Percentiles rank a stretch among this genome's conserved stretches.
These are phyloP conservation scores for Calosoma granatense DNA, from an alignment of 1,140 invertebrate genomes.

Conservation along the genomic window DNA sequence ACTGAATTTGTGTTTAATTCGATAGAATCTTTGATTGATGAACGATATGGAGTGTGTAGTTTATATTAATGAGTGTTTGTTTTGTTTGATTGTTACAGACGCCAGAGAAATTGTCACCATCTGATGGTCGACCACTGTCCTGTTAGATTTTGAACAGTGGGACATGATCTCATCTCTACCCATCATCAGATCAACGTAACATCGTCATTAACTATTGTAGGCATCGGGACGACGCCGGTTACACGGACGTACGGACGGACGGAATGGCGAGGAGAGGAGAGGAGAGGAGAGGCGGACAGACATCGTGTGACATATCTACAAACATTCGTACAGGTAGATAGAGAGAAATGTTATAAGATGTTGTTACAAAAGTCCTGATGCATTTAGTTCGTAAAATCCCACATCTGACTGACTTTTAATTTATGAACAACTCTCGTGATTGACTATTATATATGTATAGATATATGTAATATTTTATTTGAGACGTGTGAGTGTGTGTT, in stretches of 20 bases:
- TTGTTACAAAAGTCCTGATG: too few species aligned
- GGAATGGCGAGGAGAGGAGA: background rate
- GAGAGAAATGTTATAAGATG: too few species aligned
- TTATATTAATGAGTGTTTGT: too few species aligned
- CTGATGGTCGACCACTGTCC: constrained; percentile 27
- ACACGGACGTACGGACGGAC: background rate
- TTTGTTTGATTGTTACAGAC: constrained; percentile 30
- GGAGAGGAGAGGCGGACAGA: too few species aligned
- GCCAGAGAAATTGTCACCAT: constrained; percentile 28
- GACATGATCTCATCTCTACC: background rate
- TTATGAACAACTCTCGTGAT: background rate
- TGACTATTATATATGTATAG: background rate
- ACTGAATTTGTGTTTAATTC: too few species aligned
- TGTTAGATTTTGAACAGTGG: too few species aligned
- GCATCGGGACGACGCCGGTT: background rate
- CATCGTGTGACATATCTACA: too few species aligned
- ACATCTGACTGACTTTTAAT: constrained; percentile 2
- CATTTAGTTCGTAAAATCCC: constrained; percentile 2
- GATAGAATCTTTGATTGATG: too few species aligned
- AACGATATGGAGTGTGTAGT: too few species aligned
- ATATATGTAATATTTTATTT: background rate
- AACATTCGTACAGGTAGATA: too few species aligned
- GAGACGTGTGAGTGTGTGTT: background rate
- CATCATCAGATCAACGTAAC: constrained; percentile 4
- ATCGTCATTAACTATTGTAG: background rate